Evolutionary conservation across 2,888 invertebrate genomes (phyloP).

Genomic region (Junonia oenone): DNA sequence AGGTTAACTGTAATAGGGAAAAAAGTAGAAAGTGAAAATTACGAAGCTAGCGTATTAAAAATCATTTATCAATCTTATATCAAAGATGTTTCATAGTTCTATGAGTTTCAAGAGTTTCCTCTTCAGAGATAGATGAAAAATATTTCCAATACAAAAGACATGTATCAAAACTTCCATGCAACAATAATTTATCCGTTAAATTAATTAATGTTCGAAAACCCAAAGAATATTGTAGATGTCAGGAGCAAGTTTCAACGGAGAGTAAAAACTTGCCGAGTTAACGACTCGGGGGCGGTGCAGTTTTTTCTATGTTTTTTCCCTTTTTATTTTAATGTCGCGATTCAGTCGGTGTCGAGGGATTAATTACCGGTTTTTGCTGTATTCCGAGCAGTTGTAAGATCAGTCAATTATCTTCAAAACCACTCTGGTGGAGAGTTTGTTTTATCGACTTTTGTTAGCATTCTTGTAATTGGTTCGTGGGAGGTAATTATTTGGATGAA

Average conservation of each 20-base stretch:
- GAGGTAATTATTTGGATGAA: neutral
- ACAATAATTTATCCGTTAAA: constrained; percentile 10
- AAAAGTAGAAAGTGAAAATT: too few relatives aligned
- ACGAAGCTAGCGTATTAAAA: too few relatives aligned
- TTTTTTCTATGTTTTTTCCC: constrained; percentile 1
- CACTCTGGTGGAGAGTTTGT: neutral
- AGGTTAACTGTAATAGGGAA: too few relatives aligned
- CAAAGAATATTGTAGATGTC: constrained; percentile 10
- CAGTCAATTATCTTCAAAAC: constrained; percentile 15
- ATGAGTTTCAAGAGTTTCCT: too few relatives aligned
- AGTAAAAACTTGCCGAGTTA: constrained; percentile 20
- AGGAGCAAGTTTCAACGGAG: constrained; percentile 14
- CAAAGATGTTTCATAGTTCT: too few relatives aligned
- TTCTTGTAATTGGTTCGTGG: neutral
- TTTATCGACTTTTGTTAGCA: neutral
- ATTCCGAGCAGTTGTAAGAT: constrained; percentile 17
- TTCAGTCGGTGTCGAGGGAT: constrained; percentile 25
- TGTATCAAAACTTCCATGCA: neutral
- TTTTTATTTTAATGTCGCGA: constrained; percentile 28
- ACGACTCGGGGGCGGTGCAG: constrained; percentile 10
- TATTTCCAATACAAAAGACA: neutral
- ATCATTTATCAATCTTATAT: too few relatives aligned
- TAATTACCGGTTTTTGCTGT: constrained; percentile 29
- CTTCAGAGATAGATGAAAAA: too few relatives aligned
- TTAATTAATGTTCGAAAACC: constrained; percentile 11